phyloP scores from a whole-genome alignment of 2,888 invertebrate genomes.

The Troilus luridus region DNA sequence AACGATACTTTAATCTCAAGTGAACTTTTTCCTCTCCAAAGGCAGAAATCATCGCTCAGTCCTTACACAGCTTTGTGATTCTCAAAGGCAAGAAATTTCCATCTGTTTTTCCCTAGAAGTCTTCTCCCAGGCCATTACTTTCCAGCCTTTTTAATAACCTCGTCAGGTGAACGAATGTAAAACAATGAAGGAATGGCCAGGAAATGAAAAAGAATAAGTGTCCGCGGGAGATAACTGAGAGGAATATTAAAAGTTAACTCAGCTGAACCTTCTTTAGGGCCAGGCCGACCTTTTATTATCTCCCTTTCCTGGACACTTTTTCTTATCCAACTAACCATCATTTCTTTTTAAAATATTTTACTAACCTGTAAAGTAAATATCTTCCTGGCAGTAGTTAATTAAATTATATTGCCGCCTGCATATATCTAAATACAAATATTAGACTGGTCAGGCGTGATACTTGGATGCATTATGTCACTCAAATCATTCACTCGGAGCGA shows the following conservation, averaged over 20 bases:
- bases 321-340: background rate
- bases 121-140: background rate
- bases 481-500: too few species aligned
- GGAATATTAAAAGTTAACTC: constrained; percentile 39
- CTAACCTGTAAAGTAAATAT: background rate
- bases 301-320: background rate
- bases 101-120: background rate
- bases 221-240: background rate
- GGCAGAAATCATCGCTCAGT: background rate
- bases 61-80: background rate
- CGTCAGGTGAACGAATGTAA: background rate
- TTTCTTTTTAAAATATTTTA: background rate
- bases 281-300: background rate
- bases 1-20: constrained; percentile 21
- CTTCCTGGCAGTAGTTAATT: background rate
- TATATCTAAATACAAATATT: too few species aligned
- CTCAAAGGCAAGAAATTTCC: background rate
- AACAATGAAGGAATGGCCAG: constrained; percentile 30
- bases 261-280: background rate
- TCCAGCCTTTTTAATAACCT: constrained; percentile 16
- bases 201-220: constrained; percentile 30
- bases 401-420: background rate
- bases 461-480: too few species aligned
- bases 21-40: background rate
- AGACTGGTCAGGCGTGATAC: too few species aligned